A percentile compares a stretch with the other conserved stretches of the same genome.
These are phyloP conservation scores for Alcis repandata DNA, from an alignment of 2,888 invertebrate genomes.

Conservation along the genomic window DNA sequence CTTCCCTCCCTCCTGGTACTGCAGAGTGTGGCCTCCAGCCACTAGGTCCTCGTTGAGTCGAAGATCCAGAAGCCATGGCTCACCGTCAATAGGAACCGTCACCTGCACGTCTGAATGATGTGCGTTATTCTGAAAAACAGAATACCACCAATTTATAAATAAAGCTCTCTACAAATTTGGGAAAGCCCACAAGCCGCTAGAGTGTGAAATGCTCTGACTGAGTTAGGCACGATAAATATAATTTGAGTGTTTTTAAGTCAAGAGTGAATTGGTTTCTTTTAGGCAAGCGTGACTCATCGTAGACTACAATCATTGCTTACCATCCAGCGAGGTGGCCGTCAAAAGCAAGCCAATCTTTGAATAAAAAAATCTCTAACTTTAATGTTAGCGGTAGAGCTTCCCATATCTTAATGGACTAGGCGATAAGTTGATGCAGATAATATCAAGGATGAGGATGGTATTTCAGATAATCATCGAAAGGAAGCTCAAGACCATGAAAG, in stretches of 20 bases:
- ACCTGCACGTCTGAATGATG: conserved; percentile 85
- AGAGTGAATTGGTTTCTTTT: no score
- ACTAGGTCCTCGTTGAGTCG: conserved; percentile 91
- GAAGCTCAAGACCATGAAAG: conserved; percentile 26
- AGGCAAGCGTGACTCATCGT: no score
- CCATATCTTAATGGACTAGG: background rate
- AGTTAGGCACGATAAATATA: no score
- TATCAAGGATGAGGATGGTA: background rate
- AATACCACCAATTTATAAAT: background rate
- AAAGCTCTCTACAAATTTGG: background rate
- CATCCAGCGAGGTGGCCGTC: no score
- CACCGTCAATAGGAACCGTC: conserved; percentile 89
- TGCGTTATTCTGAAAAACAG: conserved; percentile 65
- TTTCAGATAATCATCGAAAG: conserved; percentile 15
- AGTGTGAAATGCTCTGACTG: no score
- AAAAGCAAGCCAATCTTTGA: no score
- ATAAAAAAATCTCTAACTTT: no score
- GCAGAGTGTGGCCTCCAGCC: conserved; percentile 89
- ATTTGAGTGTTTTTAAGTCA: no score
- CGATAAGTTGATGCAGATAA: no score
- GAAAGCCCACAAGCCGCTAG: no score
- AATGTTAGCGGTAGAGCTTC: no score
- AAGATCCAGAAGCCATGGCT: conserved; percentile 89
- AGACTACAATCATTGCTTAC: no score
- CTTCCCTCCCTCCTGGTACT: conserved; percentile 85